These are phyloP conservation scores for Danionella dracula DNA, from an alignment of 2,797 vertebrate genomes.

Conservation along the genomic window DNA sequence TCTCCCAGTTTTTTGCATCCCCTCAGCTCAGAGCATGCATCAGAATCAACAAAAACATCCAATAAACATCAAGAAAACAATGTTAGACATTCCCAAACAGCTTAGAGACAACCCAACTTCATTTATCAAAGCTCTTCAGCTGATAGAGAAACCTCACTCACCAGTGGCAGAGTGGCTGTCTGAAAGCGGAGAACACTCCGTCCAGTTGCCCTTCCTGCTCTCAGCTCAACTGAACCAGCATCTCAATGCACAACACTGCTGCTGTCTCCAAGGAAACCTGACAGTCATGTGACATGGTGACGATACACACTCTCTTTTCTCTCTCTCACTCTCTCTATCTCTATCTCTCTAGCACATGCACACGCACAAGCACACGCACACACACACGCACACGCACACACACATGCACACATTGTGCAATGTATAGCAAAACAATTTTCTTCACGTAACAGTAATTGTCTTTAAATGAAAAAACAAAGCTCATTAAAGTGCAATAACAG, in stretches of 20 bases:
- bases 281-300: constrained; percentile 68
- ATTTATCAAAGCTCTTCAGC: no score
- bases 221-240: constrained; percentile 68
- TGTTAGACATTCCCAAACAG: background rate
- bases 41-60: no score
- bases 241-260: constrained; percentile 72
- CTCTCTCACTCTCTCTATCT: constrained; percentile 15
- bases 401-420: no score
- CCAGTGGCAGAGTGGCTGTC: constrained; percentile 59
- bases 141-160: constrained; percentile 52
- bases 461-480: no score
- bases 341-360: no score
- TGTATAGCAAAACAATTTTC: no score
- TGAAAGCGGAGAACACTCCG: constrained; percentile 48
- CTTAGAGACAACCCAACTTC: no score
- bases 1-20: no score
- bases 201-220: constrained; percentile 62
- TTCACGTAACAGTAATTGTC: no score
- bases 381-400: constrained; percentile 10
- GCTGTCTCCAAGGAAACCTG: constrained; percentile 82
- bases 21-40: no score
- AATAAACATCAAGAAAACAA: constrained; percentile 13
- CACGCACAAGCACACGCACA: no score
- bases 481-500: no score
- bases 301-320: constrained; percentile 50